A percentile compares a stretch with the other conserved stretches of the same genome.
phyloP scores from a whole-genome alignment of 2,888 invertebrate genomes.

The Ommatoiulus sabulosus region DNA sequence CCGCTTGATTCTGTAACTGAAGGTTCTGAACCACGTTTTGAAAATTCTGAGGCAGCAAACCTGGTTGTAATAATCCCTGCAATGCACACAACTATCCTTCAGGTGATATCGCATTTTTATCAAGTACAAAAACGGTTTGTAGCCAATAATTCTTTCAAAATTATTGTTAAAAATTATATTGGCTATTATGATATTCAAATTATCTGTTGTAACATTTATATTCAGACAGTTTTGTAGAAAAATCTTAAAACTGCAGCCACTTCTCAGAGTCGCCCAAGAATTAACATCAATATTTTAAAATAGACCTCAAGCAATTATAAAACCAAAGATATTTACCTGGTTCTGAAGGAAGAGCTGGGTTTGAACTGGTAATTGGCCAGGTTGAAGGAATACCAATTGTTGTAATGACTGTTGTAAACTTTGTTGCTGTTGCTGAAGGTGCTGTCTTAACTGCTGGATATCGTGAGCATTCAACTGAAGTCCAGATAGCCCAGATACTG shows the following conservation, averaged over 20 bases:
- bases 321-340: slow-evolving; percentile 71
- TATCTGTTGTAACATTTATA: too few species aligned
- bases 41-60: slow-evolving; percentile 62
- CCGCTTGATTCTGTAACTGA: slow-evolving; percentile 62
- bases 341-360: slow-evolving; percentile 83
- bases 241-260: not conserved
- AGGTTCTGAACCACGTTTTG: slow-evolving; percentile 62
- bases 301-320: not conserved
- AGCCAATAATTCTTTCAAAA: not conserved
- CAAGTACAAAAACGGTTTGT: not conserved
- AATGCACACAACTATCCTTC: slow-evolving; percentile 55
- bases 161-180: too few species aligned
- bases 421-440: slow-evolving; percentile 75
- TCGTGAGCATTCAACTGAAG: slow-evolving; percentile 66
- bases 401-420: slow-evolving; percentile 75
- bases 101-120: slow-evolving; percentile 17
- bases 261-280: too few species aligned
- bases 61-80: slow-evolving; percentile 62
- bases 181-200: too few species aligned
- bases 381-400: slow-evolving; percentile 76
- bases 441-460: slow-evolving; percentile 71
- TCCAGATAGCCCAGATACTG: slow-evolving; percentile 59
- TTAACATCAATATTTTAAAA: not conserved
- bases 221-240: too few species aligned
- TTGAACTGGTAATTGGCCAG: slow-evolving; percentile 72